These are phyloP conservation scores for Lomographa bimaculata DNA, from an alignment of 2,888 invertebrate species.

Conservation along the genomic window DNA sequence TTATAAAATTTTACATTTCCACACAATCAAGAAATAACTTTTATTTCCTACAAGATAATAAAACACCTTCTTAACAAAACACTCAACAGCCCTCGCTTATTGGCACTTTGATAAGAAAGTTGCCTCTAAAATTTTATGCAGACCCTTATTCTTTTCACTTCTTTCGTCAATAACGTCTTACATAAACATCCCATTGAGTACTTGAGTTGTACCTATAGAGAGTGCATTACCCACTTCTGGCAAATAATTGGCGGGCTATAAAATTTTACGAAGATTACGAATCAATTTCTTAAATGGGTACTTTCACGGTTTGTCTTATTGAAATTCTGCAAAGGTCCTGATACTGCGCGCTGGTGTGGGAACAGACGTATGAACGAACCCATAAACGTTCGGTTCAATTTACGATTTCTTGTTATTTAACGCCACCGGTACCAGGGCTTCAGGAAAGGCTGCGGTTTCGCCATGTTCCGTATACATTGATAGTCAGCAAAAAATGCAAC, in stretches of 20 bases:
- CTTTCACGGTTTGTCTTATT: constrained; percentile 31
- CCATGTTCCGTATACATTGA: constrained; percentile 16
- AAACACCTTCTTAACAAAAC: too few relatives aligned
- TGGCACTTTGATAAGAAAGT: too few relatives aligned
- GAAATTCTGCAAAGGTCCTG: constrained; percentile 48
- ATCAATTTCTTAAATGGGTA: constrained; percentile 26
- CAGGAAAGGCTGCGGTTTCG: constrained; percentile 28
- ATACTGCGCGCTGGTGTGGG: constrained; percentile 50
- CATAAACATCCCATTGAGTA: too few relatives aligned
- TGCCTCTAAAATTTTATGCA: too few relatives aligned
- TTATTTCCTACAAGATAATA: too few relatives aligned
- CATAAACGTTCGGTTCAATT: constrained; percentile 57
- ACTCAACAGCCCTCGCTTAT: too few relatives aligned
- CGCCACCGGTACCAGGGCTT: constrained; percentile 35
- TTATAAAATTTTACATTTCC: too few relatives aligned
- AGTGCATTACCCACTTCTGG: too few relatives aligned
- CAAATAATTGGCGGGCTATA: neutral
- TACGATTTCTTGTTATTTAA: constrained; percentile 62
- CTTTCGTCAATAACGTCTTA: too few relatives aligned
- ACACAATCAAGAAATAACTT: too few relatives aligned
- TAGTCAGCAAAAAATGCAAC: neutral
- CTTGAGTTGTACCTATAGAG: too few relatives aligned
- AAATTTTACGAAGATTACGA: constrained; percentile 3
- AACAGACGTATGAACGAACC: constrained; percentile 36
- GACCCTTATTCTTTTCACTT: too few relatives aligned